Evolutionary conservation across 2,797 vertebrate species (phyloP), one percentile per base, ranked within the genome.

Genomic region (Gadopsis bispinosus): DNA sequence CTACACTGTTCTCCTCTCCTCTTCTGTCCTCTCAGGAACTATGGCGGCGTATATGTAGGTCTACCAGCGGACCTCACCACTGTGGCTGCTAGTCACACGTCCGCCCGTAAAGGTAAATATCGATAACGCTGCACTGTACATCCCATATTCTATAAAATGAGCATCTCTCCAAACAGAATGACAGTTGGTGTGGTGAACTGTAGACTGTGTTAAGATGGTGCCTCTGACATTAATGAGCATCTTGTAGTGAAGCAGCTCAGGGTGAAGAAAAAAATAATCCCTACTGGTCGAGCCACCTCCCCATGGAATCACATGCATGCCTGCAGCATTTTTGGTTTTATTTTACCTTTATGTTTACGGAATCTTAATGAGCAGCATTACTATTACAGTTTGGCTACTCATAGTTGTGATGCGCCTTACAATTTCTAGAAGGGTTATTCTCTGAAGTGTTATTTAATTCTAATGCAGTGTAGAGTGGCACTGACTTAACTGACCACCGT

Each of bases 1-100:
- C 22, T n/a, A 8, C 33, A 43, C 33, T 33, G 12, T 56, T 79
- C 31, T 60, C n/a, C 43, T 84, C 20, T 77, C 51, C 50, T 79
- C 31, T 60, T 19, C 43, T 84, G 19, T 77, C 51, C 50, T 79
- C 54, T 80, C 73, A 99, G 98, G 94, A 98, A 99, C 91, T 99
- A 99, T 31, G 98, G 98, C 0, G 98, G 98, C 0, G 98, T 99
- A 1, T 99, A 99, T 17, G 97, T 99, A 53, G 98, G 98, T 50
- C 91, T 99, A 19, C 98, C 98, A 0, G 83, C 96, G 0, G 97
- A 98, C 10, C 88, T 96, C 19, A 92, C 93, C 73, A 83, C 87
- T 50, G 94, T 97, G 82, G 95, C 95, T 70, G 90, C 95, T 60
- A 96, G 88, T 82, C 97, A 97, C 0, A 97, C 96, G 92, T 91